These are phyloP conservation scores for Choristoneura fumiferana DNA, from an alignment of 1,140 invertebrate species.

Conservation along the genomic window DNA sequence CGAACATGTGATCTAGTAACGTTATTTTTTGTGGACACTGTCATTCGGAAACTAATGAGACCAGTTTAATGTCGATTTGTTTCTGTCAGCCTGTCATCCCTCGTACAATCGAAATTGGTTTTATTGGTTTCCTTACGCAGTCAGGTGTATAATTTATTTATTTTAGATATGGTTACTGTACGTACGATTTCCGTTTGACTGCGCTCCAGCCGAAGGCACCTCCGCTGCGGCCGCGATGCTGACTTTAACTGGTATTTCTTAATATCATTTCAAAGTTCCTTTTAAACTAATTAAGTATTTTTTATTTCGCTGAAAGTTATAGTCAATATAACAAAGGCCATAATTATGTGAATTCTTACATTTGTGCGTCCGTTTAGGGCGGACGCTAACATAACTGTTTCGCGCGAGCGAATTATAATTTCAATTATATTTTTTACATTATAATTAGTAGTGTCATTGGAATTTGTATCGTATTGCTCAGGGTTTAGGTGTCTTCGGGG, in stretches of 20 bases:
- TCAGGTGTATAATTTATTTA: conserved; percentile 56
- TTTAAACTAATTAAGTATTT: neutral
- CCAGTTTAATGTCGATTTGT: conserved; percentile 65
- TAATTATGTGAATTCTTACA: conserved; percentile 52
- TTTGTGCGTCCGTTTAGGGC: conserved; percentile 51
- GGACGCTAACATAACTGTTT: conserved; percentile 64
- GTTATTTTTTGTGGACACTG: conserved; percentile 64
- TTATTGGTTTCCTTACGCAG: conserved; percentile 67
- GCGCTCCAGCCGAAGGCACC: conserved; percentile 33
- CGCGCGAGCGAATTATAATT: conserved; percentile 69
- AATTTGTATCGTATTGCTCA: conserved; percentile 62
- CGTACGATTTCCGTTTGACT: conserved; percentile 32
- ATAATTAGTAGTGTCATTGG: conserved; percentile 56
- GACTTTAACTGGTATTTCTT: conserved; percentile 70
- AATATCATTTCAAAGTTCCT: conserved; percentile 70
- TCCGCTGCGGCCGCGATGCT: conserved; percentile 31
- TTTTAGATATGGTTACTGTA: conserved; percentile 36
- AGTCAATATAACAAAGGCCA: conserved; percentile 41
- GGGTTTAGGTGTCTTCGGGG: conserved; percentile 59
- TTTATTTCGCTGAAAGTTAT: conserved; percentile 25
- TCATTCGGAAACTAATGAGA: conserved; percentile 71
- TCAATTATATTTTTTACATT: conserved; percentile 74
- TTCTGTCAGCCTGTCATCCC: conserved; percentile 53
- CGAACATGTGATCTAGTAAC: conserved; percentile 73
- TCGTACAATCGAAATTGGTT: conserved; percentile 48